Evolutionary conservation across 2,888 invertebrate genomes (phyloP), one percentile per base, ranked within the genome.

Genomic region (Andrena camellia): DNA sequence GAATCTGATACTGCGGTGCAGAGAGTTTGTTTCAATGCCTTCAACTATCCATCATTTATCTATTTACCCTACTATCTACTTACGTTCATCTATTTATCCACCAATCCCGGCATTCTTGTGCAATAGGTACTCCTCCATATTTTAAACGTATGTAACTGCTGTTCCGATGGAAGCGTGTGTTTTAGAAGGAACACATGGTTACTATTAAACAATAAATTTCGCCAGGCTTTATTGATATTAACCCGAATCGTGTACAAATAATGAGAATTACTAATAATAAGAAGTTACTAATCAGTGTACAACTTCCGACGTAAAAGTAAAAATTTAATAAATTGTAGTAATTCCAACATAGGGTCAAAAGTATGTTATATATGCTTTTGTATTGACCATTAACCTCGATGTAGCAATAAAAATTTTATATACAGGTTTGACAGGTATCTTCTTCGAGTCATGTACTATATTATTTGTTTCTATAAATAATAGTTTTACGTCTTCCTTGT

Each of bases 31-130:
- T 67, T 29, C 13, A 31, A 13, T 29, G 52, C 17, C 7, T 52
- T 7, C 20, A 20, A 20, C 2, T 31, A n/a, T 52, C 31, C 17
- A 17, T 31, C 29, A 17, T 31, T 59, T 29, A 29, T 59, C 29
- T 57, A 17, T 59, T 59, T 59, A 29, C 29, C 13, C 17, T 31
- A 17, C 3, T 59, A 29, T n/a, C 31, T 60, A 31, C 29, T 17
- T 29, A 13, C 17, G 29, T 59, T 23, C 59, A 59, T 31, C 23
- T 31, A 6, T 67, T 67, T 67, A 67, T 7, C 48, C 8, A 66
- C 48, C n/a, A 31, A 67, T 67, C 50, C 13, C 42, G 4, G 4
- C 13, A 23, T 26, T 57, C 54, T 57, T 10, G 54, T 57, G 10
- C 23, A 8, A 13, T 26, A 57, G 3, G 2, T 5, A 17, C 42